phyloP scores from a whole-genome alignment of 1,140 invertebrate species.

The Diploscapter pachys region DNA sequence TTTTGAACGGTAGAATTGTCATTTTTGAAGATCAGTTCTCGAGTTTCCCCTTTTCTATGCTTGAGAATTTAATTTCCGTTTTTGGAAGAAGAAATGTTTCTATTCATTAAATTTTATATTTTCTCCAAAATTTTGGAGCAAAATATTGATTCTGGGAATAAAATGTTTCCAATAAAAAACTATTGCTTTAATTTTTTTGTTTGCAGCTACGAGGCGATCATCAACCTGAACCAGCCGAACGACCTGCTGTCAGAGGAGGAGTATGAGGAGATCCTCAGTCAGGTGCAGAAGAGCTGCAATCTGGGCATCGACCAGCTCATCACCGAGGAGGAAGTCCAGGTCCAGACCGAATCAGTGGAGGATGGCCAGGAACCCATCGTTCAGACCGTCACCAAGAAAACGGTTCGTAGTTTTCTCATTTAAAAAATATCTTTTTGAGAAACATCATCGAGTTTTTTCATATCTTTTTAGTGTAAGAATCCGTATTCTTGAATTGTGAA shows the following conservation, averaged over 20 bases:
- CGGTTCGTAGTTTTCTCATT: no score
- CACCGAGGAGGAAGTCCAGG: constrained; percentile 42
- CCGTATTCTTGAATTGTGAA: no score
- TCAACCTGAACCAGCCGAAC: constrained; percentile 24
- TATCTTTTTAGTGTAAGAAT: no score
- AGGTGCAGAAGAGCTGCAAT: constrained; percentile 5
- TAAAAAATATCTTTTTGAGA: constrained; percentile 23
- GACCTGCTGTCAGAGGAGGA: constrained; percentile 32
- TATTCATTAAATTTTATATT: constrained; percentile 2
- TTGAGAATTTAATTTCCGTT: no score
- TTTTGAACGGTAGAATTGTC: constrained; percentile 1
- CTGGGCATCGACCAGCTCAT: constrained; percentile 10
- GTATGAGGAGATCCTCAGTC: constrained; percentile 32
- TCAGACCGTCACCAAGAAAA: background rate
- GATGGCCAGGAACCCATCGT: constrained; percentile 39
- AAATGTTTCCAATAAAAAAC: no score
- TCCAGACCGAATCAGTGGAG: constrained; percentile 43
- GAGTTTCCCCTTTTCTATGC: no score
- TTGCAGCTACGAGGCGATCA: constrained; percentile 7
- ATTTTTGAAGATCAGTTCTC: no score
- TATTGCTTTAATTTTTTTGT: no score
- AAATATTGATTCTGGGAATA: no score
- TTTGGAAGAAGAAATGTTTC: no score
- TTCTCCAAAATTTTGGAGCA: no score
- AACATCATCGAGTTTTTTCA: background rate